Evolutionary conservation across 2,888 invertebrate genomes (phyloP), one percentile per base, ranked within the genome.

Genomic region (Trichopoda pennipes): DNA sequence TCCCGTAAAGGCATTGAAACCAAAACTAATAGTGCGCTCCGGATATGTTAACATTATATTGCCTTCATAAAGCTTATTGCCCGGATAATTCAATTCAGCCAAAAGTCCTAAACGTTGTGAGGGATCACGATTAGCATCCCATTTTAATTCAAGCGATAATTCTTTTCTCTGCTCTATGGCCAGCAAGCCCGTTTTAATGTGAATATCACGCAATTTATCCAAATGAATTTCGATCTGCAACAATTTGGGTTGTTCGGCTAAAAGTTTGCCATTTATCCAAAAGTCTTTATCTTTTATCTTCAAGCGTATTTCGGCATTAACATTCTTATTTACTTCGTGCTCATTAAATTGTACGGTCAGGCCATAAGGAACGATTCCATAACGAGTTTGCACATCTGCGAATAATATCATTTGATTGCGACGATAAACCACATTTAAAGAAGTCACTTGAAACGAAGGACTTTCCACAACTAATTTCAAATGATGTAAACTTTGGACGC

Each of bases 51-150:
- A 85, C 49, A 93, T 92, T 23, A 94, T 89, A 47, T 93, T 93
- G 0, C 93, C 94, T 55, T 93, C 93, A 85, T 94, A 93, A 84
- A 94, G 94, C 88, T 93, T 93, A 0, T 92, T 90, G 0, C 92
- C 92, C 74, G 93, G 92, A 86, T 92, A 94, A 83, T 93, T 93
- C 64, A 95, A 92, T 81, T 94, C 94, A 0, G 94, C 91, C 72
- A 93, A 93, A 0, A 91, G 64, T 0, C 89, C 90, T 14, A 91
- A 69, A 28, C 90, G 85, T 88, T 95, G 94, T 60, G 94, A 93
- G 0, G 96, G 96, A 91, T 96, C 95, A 9, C 96, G 92, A 90
- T 96, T 96, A 0, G 96, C 96, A 88, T 97, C 96, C 96, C 96
- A 97, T 89, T 96, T 95, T 19, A 97, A 89, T 74, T 95, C 95